Evolutionary conservation across 2,888 invertebrate species (phyloP).

Genomic region (Sylvicola cinctus): DNA sequence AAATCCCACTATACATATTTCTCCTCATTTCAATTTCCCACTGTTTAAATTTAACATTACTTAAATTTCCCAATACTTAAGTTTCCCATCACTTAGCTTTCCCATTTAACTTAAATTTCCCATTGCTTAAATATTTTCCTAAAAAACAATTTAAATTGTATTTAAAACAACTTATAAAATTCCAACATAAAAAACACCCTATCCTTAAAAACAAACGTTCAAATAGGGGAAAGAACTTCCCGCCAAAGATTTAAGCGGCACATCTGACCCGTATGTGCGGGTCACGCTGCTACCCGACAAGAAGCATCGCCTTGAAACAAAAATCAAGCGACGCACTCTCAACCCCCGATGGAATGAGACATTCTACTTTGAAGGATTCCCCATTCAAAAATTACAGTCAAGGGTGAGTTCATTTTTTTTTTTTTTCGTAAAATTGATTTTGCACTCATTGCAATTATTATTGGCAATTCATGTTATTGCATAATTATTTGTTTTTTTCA

Average conservation of each 20-base stretch:
- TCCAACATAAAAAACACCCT: no score
- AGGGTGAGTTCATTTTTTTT: conserved; percentile 42
- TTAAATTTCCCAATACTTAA: no score
- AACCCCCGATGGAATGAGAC: conserved; percentile 91
- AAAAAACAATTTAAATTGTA: no score
- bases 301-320: conserved; percentile 79
- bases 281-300: conserved; percentile 80
- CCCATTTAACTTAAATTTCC: no score
- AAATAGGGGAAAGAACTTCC: conserved; percentile 76
- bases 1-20: not conserved
- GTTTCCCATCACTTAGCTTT: no score
- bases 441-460: conserved; percentile 1
- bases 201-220: no score
- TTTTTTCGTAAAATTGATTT: not conserved
- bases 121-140: no score
- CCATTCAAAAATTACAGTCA: conserved; percentile 80
- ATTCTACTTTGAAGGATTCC: conserved; percentile 86
- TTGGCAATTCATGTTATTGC: not conserved
- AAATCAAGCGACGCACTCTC: conserved; percentile 74
- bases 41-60: no score
- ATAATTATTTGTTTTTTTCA: not conserved
- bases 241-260: conserved; percentile 79
- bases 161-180: no score
- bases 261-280: conserved; percentile 79
- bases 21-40: conserved; percentile 1